A percentile compares a stretch with the other conserved stretches of the same genome.
Conservation (phyloP, 1,140 invertebrate genomes). For the Lysiphlebus fabarum region DNA sequence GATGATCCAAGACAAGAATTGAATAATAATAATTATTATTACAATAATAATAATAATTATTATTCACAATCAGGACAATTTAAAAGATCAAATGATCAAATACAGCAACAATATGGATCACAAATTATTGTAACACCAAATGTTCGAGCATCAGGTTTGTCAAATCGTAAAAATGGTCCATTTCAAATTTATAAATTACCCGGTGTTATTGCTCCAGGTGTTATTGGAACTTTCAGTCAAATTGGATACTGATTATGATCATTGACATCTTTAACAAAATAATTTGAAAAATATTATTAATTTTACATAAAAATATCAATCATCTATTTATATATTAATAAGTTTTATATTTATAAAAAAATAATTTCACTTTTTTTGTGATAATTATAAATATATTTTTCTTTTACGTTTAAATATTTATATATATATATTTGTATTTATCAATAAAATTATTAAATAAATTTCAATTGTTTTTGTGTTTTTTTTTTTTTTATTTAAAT, state of each 20-base stretch:
- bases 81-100: neutral
- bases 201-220: slow-evolving; percentile 33
- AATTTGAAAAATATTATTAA: neutral
- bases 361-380: too few species aligned
- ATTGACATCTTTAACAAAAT: neutral
- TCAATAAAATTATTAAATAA: too few species aligned
- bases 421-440: too few species aligned
- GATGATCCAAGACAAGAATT: slow-evolving; percentile 28
- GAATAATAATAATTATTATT: slow-evolving; percentile 3
- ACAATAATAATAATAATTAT: neutral
- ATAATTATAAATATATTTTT: too few species aligned
- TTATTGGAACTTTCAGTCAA: slow-evolving; percentile 34
- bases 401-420: too few species aligned
- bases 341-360: too few species aligned
- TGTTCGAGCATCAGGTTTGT: slow-evolving; percentile 27
- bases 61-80: neutral
- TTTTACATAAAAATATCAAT: neutral
- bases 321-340: neutral
- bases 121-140: slow-evolving; percentile 30
- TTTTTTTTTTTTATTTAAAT: too few species aligned
- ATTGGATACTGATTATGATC: slow-evolving; percentile 33
- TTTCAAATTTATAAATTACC: slow-evolving; percentile 38
- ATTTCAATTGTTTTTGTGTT: too few species aligned
- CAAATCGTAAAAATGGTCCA: slow-evolving; percentile 23
- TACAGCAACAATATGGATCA: slow-evolving; percentile 12